A percentile compares a stretch with the other conserved stretches of the same genome.
Evolutionary conservation across 2,888 invertebrate species (phyloP).

Genomic region (Ectropis crepuscularia): DNA sequence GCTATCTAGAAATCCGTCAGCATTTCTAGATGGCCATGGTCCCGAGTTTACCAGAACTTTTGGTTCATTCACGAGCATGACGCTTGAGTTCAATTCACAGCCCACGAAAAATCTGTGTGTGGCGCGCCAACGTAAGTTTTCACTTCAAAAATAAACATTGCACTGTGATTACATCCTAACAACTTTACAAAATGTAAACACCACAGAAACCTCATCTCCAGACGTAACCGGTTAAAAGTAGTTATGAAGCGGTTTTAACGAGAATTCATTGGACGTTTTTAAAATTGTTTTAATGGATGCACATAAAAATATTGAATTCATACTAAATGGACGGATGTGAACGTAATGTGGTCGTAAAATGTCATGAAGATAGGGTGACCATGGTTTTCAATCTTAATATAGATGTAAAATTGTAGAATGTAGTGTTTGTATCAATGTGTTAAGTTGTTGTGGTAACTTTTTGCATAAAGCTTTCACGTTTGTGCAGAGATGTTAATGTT

Average conservation of each 20-base stretch:
- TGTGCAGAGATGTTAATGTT: too few relatives aligned
- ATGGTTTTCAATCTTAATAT: conserved; percentile 14
- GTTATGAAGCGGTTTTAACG: conserved; percentile 31
- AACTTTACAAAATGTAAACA: conserved; percentile 10
- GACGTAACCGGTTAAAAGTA: conserved; percentile 18
- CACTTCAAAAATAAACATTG: background rate
- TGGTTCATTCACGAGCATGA: too few relatives aligned
- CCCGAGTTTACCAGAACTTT: too few relatives aligned
- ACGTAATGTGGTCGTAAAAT: conserved; percentile 53
- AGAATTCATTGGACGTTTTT: conserved; percentile 35
- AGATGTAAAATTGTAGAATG: background rate
- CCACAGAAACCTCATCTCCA: conserved; percentile 13
- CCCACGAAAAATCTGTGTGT: too few relatives aligned
- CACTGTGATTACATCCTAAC: background rate
- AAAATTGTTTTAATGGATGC: conserved; percentile 43
- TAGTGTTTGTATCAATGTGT: too few relatives aligned
- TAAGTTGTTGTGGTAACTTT: too few relatives aligned
- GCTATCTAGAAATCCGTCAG: too few relatives aligned
- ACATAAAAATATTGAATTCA: conserved; percentile 51
- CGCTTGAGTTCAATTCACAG: too few relatives aligned
- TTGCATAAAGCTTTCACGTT: too few relatives aligned
- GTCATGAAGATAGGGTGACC: conserved; percentile 26
- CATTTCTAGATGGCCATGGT: too few relatives aligned
- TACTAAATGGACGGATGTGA: conserved; percentile 50
- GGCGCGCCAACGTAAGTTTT: too few relatives aligned